phyloP scores from a whole-genome alignment of 1,140 invertebrate genomes.

The Oreohelix idahoensis region DNA sequence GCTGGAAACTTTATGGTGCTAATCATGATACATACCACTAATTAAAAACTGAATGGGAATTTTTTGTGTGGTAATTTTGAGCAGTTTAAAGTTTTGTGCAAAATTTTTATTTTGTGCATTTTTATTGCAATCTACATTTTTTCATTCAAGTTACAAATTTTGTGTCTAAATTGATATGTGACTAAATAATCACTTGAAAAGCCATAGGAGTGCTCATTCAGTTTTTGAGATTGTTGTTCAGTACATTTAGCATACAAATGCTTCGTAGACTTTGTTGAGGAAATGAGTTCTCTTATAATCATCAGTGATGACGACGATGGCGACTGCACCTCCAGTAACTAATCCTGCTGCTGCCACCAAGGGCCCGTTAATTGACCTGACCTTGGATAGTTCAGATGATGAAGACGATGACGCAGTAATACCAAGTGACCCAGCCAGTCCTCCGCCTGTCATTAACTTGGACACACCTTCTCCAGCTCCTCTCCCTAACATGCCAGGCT shows the following conservation, averaged over 20 bases:
- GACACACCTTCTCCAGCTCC: constrained; percentile 62
- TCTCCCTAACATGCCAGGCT: constrained; percentile 43
- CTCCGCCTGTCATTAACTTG: constrained; percentile 62
- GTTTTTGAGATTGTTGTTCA: constrained; percentile 17
- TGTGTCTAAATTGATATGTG: no score
- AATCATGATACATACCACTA: no score
- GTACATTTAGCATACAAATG: constrained; percentile 18
- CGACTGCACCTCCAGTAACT: not conserved
- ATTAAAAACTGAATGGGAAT: constrained; percentile 2
- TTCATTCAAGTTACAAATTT: no score
- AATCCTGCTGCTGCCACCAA: constrained; percentile 26
- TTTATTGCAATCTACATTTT: no score
- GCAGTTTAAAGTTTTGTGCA: no score
- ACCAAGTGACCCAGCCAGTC: constrained; percentile 46
- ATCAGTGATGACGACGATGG: constrained; percentile 41
- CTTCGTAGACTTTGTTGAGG: constrained; percentile 41
- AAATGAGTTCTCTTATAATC: constrained; percentile 48
- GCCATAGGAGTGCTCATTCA: not conserved
- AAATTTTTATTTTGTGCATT: no score
- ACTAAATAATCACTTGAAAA: no score
- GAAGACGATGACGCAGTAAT: constrained; percentile 45
- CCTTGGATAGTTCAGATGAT: constrained; percentile 66
- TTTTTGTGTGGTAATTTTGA: not conserved
- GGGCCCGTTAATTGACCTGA: constrained; percentile 64
- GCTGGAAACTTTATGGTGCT: no score